Evolutionary conservation across 2,797 vertebrate species (phyloP), one percentile per base, ranked within the genome.

Genomic region (Dermochelys coriacea): DNA sequence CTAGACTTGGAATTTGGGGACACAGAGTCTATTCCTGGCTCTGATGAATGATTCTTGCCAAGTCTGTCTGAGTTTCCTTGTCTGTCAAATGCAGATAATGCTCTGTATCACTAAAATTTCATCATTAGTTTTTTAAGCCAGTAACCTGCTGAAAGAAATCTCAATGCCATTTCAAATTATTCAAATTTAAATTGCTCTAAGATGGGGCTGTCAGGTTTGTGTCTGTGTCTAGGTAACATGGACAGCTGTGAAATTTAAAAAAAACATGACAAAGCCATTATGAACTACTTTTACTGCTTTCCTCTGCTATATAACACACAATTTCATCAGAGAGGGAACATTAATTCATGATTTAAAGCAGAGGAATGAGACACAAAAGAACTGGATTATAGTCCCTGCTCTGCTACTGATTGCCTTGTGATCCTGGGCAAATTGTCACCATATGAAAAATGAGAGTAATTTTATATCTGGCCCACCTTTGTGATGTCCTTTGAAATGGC

Each of bases 321-420:
- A 68, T 77, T 47, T 52, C 9, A 59, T 45, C 49, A 80, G 68
- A 49, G 45, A 31, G 75, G 55, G 54, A 95, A 68, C 9, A 4
- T 8, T 54, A 75, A 89, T 86, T 94, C 85, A 85, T 81, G 23
- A 27, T 79, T 92, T 92, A 79, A 81, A 57, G 51, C 92, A 50
- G 23, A 77, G 27, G 6, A 77, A 14, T 85, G 59, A n/a, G 31
- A 92, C 27, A 81, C 1, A 3, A 87, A 37, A 61, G 75, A 47
- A 59, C 92, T 92, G 18, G 31, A 50, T 91, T 93, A 49, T 16
- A 41, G 87, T 95, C 23, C 68, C 85, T 4, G 6, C 23, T 37
- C 14, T 85, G 4, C 18, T 6, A 1, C 74, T 84, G 37, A 82
- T 0, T 27, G 87, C 19, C 25, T 2, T 74, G 41, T 93, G 91